These are phyloP conservation scores for Limnephilus lunatus DNA, from an alignment of 2,888 invertebrate species.

Conservation along the genomic window DNA sequence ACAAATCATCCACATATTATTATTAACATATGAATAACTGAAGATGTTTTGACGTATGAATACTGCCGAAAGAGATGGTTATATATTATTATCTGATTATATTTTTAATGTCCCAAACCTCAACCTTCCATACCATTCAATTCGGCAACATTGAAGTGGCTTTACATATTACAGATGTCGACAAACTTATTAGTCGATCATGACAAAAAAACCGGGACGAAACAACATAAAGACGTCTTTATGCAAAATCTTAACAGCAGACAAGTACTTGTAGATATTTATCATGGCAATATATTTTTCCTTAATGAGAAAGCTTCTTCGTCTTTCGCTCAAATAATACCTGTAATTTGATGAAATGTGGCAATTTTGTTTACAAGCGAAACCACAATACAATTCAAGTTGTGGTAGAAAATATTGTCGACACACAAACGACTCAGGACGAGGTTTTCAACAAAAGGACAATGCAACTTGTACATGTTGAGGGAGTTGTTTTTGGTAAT, in stretches of 20 bases:
- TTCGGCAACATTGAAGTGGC: background rate
- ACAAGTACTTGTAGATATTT: background rate
- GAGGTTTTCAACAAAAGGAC: too few species aligned
- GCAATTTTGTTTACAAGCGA: background rate
- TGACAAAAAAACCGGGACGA: background rate
- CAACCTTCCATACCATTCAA: background rate
- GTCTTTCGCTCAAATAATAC: background rate
- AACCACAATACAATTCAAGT: background rate
- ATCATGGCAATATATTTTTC: background rate
- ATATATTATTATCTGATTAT: too few species aligned
- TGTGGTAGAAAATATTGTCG: background rate
- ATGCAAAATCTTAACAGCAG: background rate
- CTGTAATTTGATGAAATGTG: background rate
- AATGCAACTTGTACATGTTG: too few species aligned
- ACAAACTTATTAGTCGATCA: background rate
- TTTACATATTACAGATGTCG: background rate
- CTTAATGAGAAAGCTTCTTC: background rate
- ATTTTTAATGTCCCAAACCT: background rate
- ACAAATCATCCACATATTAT: too few species aligned
- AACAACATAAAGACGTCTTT: background rate
- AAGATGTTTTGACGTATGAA: too few species aligned
- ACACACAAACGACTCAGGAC: background rate
- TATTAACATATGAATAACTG: too few species aligned
- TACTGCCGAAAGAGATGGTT: too few species aligned
- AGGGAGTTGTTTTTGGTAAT: too few species aligned